phyloP scores from a whole-genome alignment of 2,797 vertebrate species.

The Coluber constrictor region DNA sequence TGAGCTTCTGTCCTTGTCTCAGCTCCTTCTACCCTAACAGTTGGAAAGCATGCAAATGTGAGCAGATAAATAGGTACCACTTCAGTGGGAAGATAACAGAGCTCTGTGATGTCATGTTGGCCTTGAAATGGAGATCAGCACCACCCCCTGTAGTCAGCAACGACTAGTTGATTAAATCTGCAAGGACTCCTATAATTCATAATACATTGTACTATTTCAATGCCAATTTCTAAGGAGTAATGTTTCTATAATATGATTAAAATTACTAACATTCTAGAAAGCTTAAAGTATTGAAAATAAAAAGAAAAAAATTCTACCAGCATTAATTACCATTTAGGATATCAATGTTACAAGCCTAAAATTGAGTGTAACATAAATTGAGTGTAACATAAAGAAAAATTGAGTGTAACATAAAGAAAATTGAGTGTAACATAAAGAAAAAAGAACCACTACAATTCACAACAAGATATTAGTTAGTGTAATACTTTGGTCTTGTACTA shows the following conservation, averaged over 20 bases:
- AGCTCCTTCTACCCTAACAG: background rate
- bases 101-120: background rate
- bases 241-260: background rate
- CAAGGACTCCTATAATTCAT: background rate
- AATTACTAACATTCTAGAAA: background rate
- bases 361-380: no score
- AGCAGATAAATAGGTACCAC: background rate
- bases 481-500: background rate
- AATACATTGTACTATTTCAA: background rate
- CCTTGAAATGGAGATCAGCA: background rate
- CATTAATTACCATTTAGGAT: background rate
- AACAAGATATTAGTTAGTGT: background rate
- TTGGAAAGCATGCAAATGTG: background rate
- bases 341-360: background rate
- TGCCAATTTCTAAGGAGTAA: background rate
- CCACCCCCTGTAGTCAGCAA: background rate
- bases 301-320: background rate
- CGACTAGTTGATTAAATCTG: background rate
- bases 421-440: background rate
- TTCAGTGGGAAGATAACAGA: background rate
- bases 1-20: background rate
- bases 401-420: background rate
- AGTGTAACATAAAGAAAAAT: background rate
- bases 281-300: background rate
- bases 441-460: background rate